Percentiles rank a stretch among this genome's conserved stretches.
Evolutionary conservation across 2,797 vertebrate species (phyloP).

Genomic region (Poecilia wingei): DNA sequence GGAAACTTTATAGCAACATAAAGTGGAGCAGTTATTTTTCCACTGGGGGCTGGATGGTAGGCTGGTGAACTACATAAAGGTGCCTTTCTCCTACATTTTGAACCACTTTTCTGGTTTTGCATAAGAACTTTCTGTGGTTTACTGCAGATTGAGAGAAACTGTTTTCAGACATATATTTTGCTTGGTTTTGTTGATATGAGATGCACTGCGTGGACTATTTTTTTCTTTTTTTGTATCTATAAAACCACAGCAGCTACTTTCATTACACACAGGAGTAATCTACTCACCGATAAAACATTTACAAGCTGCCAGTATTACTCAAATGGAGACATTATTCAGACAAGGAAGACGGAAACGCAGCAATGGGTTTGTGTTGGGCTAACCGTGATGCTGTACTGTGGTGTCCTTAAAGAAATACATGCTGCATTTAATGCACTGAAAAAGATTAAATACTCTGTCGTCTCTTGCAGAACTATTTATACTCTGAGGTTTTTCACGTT

Average conservation of each 20-base stretch:
- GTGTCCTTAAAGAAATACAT: neutral
- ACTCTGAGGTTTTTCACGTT: neutral
- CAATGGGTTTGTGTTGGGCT: neutral
- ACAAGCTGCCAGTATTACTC: neutral
- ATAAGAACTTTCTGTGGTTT: neutral
- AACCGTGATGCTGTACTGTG: neutral
- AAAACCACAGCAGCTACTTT: constrained; percentile 13
- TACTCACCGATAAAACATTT: neutral
- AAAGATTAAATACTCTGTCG: neutral
- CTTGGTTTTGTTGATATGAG: constrained; percentile 8
- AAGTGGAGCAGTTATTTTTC: constrained; percentile 63
- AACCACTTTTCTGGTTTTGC: constrained; percentile 24
- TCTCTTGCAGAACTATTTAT: neutral
- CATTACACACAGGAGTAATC: neutral
- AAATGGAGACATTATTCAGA: neutral
- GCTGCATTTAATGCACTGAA: neutral
- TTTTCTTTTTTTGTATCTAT: neutral
- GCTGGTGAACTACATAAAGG: constrained; percentile 38
- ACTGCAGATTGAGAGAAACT: constrained; percentile 6
- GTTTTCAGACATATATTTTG: neutral
- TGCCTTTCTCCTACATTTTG: constrained; percentile 44
- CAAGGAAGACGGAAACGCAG: neutral
- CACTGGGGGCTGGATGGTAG: constrained; percentile 22
- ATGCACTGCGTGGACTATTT: neutral
- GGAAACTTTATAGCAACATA: constrained; percentile 32